A percentile compares a stretch with the other conserved stretches of the same genome.
These are phyloP conservation scores for Acanthurus leucopareius DNA, from an alignment of 2,797 vertebrate species.

Conservation along the genomic window DNA sequence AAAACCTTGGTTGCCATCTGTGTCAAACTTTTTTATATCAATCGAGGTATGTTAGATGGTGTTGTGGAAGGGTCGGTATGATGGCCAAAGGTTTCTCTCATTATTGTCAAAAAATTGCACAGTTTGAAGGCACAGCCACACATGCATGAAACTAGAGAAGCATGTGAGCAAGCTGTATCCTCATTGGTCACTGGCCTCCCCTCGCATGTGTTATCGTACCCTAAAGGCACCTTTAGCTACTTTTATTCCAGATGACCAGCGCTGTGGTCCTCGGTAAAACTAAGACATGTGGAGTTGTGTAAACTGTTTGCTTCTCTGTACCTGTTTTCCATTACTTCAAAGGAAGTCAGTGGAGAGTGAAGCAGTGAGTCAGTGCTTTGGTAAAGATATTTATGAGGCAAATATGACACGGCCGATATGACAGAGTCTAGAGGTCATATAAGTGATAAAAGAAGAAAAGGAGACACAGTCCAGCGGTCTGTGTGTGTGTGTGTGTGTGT, in stretches of 20 bases:
- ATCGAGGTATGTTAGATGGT: too few species aligned
- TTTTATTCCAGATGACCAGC: conserved; percentile 20
- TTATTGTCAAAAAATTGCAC: not conserved
- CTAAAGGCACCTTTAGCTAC: not conserved
- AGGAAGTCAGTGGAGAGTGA: conserved; percentile 43
- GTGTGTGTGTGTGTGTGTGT: conserved; percentile 10
- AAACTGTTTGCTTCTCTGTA: conserved; percentile 33
- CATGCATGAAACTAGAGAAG: too few species aligned
- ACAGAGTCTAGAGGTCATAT: conserved; percentile 66
- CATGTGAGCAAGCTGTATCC: too few species aligned
- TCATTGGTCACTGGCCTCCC: too few species aligned
- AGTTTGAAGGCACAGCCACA: not conserved
- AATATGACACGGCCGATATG: conserved; percentile 64
- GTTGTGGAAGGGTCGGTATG: too few species aligned
- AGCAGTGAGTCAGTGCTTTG: conserved; percentile 57
- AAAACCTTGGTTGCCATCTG: too few species aligned
- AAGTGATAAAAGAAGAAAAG: conserved; percentile 62
- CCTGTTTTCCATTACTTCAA: conserved; percentile 44
- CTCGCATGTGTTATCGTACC: too few species aligned
- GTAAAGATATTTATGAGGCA: conserved; percentile 67
- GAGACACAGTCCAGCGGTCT: conserved; percentile 39
- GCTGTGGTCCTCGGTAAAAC: conserved; percentile 2
- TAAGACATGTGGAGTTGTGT: conserved; percentile 13
- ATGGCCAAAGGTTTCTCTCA: not conserved
- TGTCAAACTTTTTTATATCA: not conserved